Evolutionary conservation across 1,140 invertebrate species (phyloP).

Genomic region (Megalonaias nervosa): DNA sequence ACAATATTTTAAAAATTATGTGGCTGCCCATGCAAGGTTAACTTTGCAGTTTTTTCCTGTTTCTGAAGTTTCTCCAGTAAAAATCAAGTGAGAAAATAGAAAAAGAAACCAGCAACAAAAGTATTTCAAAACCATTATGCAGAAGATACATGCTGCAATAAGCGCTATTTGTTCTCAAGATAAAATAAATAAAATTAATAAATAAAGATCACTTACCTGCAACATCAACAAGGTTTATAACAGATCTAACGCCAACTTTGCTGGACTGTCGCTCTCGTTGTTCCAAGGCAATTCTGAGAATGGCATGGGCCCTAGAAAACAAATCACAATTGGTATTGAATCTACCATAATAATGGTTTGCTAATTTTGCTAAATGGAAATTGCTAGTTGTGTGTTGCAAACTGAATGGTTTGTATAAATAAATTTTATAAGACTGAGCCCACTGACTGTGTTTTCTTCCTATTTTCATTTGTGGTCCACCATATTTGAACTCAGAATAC

Average conservation of each 20-base stretch:
- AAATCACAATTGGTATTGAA: neutral
- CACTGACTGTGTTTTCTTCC: neutral
- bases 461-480: neutral
- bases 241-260: slow-evolving; percentile 64
- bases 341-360: neutral
- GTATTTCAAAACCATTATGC: no score
- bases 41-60: no score
- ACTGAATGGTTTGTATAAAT: neutral
- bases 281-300: slow-evolving; percentile 62
- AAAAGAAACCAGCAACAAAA: no score
- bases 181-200: neutral
- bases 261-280: slow-evolving; percentile 63
- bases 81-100: no score
- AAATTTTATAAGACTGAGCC: neutral
- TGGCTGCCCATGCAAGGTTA: no score
- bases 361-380: neutral
- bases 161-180: neutral
- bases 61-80: no score
- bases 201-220: slow-evolving; percentile 47
- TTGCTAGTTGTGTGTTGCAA: no score
- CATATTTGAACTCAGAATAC: neutral
- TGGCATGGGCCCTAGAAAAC: slow-evolving; percentile 55
- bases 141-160: no score
- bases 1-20: no score
- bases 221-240: slow-evolving; percentile 55